These are phyloP conservation scores for Plumapathes pennacea DNA, from an alignment of 92 coral and sea anemone genomes.

Conservation along the genomic window DNA sequence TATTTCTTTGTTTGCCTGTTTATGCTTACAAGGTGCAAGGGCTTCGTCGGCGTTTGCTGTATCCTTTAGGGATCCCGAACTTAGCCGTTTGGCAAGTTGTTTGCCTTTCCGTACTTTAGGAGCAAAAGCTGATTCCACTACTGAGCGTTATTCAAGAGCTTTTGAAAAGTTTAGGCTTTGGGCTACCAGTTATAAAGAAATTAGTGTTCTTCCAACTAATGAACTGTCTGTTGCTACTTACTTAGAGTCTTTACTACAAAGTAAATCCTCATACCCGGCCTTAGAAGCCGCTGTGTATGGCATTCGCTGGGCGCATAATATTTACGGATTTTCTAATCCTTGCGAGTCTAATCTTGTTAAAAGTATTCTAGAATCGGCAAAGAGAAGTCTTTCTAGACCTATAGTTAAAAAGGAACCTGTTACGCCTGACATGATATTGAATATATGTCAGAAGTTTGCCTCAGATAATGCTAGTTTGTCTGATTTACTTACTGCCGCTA, in stretches of 20 bases:
- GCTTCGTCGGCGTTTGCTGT: constrained; percentile 9
- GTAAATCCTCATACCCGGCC: constrained; percentile 17
- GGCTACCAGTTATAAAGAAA: constrained; percentile 29
- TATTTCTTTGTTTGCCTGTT: neutral
- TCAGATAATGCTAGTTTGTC: constrained; percentile 13
- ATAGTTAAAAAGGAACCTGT: constrained; percentile 52
- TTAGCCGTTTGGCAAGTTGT: constrained; percentile 15
- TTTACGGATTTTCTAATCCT: constrained; percentile 24
- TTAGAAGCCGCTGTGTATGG: constrained; percentile 49
- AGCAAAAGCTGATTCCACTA: constrained; percentile 43
- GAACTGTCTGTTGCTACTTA: constrained; percentile 21
- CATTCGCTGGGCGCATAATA: constrained; percentile 51
- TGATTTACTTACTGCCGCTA: constrained; percentile 37
- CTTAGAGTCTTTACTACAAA: constrained; percentile 23
- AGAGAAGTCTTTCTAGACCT: constrained; percentile 45
- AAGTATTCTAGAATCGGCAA: constrained; percentile 29
- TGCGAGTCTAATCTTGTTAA: constrained; percentile 25
- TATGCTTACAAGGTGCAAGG: constrained; percentile 23
- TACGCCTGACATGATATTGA: constrained; percentile 19
- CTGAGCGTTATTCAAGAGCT: constrained; percentile 53
- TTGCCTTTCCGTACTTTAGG: constrained; percentile 17
- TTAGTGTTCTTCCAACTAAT: constrained; percentile 19
- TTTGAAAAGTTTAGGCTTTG: constrained; percentile 36
- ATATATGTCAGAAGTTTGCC: constrained; percentile 23
- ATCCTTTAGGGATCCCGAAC: constrained; percentile 25